Evolutionary conservation across 2,113 vertebrate species (phyloP).

Genomic region (Potamarius usumacintae): DNA sequence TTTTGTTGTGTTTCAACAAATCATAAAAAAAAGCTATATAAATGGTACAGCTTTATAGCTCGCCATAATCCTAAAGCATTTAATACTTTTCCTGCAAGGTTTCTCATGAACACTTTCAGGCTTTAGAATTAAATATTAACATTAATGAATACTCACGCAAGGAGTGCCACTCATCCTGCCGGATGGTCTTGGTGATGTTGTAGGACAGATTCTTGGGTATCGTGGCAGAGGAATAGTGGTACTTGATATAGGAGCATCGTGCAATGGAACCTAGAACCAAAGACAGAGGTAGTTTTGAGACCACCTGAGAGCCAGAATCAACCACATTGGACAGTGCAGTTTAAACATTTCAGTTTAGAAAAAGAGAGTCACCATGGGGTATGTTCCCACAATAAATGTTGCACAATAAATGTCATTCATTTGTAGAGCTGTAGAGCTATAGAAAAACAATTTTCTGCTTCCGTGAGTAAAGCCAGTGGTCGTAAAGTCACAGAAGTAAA

Average conservation of each 20-base stretch:
- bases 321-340: not conserved
- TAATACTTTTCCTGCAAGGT: not conserved
- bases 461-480: not conserved
- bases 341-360: not conserved
- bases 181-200: constrained; percentile 98
- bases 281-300: constrained; percentile 29
- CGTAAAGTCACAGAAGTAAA: not conserved
- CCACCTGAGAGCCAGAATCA: not conserved
- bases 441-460: not conserved
- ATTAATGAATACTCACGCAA: constrained; percentile 83
- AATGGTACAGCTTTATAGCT: not conserved
- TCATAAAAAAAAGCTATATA: not conserved
- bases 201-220: constrained; percentile 97
- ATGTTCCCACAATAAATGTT: not conserved
- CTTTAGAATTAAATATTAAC: not conserved
- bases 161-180: constrained; percentile 97
- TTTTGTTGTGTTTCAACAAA: not conserved
- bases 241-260: constrained; percentile 93
- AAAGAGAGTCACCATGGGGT: not conserved
- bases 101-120: not conserved
- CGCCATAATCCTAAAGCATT: not conserved
- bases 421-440: not conserved
- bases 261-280: constrained; percentile 75
- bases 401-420: not conserved
- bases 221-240: constrained; percentile 95